Conservation (phyloP, 2,888 invertebrate species). For the Drosophila eohydei region DNA sequence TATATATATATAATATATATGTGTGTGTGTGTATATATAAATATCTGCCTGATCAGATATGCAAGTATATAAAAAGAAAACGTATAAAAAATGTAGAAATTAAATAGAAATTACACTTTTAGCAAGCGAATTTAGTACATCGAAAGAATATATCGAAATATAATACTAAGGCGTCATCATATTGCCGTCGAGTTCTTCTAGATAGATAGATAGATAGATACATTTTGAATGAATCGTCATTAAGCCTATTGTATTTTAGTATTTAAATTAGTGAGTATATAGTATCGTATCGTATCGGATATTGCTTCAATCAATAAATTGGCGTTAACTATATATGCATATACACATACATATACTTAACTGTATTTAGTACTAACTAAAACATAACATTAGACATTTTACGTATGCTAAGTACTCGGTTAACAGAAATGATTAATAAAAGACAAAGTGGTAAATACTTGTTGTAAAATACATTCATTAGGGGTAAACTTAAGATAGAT, state of each 20-base stretch:
- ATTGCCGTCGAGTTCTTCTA: slow-evolving; percentile 15
- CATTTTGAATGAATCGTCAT: slow-evolving; percentile 15
- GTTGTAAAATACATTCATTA: neutral
- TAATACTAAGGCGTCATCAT: slow-evolving; percentile 9
- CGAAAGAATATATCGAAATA: slow-evolving; percentile 1
- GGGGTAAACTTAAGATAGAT: slow-evolving; percentile 2
- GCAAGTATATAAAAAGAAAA: slow-evolving; percentile 42
- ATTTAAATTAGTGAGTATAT: slow-evolving; percentile 13
- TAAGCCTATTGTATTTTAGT: slow-evolving; percentile 8
- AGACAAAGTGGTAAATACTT: slow-evolving; percentile 3
- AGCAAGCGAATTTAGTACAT: slow-evolving; percentile 3
- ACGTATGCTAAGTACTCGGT: slow-evolving; percentile 39
- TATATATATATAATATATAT: slow-evolving; percentile 48
- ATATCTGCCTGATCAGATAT: slow-evolving; percentile 45
- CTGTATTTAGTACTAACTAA: slow-evolving; percentile 20
- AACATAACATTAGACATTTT: slow-evolving; percentile 37
- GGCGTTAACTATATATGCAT: slow-evolving; percentile 1
- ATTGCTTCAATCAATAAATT: slow-evolving; percentile 29
- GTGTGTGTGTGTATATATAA: slow-evolving; percentile 53
- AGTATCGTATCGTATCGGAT: slow-evolving; percentile 11
- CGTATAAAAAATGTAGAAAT: slow-evolving; percentile 12
- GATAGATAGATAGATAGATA: slow-evolving; percentile 4
- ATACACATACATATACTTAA: neutral
- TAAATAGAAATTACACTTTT: slow-evolving; percentile 14
- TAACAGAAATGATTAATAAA: slow-evolving; percentile 10